Conservation (phyloP, 2,888 invertebrate genomes). For the Ypsolopha scabrella region DNA sequence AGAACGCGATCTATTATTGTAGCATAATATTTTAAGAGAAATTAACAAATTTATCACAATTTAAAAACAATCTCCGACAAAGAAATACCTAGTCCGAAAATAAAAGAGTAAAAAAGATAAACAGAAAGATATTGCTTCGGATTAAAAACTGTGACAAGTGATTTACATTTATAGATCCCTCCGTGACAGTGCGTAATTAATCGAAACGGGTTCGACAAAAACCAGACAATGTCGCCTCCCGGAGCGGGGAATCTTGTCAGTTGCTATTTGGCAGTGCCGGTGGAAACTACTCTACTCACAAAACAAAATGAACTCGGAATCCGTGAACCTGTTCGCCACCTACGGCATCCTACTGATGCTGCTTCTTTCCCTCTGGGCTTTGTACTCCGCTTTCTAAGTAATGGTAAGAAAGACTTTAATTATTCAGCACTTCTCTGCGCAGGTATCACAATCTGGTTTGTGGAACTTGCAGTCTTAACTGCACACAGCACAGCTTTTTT, state of each 20-base stretch:
- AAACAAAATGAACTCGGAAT: slow-evolving; percentile 50
- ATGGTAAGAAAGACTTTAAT: background rate
- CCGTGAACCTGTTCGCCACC: slow-evolving; percentile 74
- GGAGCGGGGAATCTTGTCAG: slow-evolving; percentile 24
- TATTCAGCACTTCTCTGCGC: background rate
- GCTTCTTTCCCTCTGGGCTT: slow-evolving; percentile 73
- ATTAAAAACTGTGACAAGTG: background rate
- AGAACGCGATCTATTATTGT: no score
- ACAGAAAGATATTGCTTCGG: background rate
- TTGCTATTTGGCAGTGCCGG: slow-evolving; percentile 31
- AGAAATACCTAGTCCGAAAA: background rate
- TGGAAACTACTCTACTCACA: slow-evolving; percentile 17
- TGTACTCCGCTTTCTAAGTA: slow-evolving; percentile 72
- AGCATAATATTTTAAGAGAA: no score
- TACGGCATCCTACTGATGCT: slow-evolving; percentile 75
- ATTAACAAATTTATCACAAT: no score
- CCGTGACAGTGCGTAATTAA: background rate
- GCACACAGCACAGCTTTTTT: background rate
- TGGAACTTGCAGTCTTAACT: background rate
- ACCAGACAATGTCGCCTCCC: background rate
- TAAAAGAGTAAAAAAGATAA: background rate
- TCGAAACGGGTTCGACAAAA: background rate
- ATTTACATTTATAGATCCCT: background rate
- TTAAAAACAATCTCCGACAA: background rate
- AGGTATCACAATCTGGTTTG: background rate